Conservation (phyloP, 2,113 vertebrate genomes). For the Ranitomeya variabilis region DNA sequence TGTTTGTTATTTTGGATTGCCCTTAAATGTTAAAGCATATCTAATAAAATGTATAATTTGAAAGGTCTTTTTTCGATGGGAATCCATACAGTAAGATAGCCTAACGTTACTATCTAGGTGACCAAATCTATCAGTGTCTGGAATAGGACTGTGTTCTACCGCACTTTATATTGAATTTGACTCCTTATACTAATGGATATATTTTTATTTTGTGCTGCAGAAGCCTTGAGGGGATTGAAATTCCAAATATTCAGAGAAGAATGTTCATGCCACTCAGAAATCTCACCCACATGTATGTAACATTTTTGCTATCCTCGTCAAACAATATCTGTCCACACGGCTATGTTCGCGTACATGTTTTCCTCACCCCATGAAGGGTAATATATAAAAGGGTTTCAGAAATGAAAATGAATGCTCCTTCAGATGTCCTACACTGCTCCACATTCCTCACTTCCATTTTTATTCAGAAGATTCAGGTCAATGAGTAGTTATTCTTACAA, state of each 20-base stretch:
- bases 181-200: neutral
- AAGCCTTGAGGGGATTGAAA: constrained; percentile 93
- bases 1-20: too few species aligned
- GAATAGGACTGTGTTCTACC: neutral
- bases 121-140: neutral
- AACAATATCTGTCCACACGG: neutral
- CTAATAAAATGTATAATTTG: too few species aligned
- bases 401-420: neutral
- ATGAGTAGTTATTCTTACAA: too few species aligned
- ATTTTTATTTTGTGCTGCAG: constrained; percentile 66
- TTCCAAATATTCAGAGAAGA: constrained; percentile 87
- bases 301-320: neutral
- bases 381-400: neutral
- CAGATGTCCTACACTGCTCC: neutral
- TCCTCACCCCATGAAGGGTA: neutral
- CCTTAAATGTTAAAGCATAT: too few species aligned
- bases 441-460: neutral
- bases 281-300: constrained; percentile 93
- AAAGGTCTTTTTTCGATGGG: too few species aligned
- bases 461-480: neutral
- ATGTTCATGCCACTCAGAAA: constrained; percentile 90
- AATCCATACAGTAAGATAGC: neutral
- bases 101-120: neutral
- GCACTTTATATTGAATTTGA: neutral
- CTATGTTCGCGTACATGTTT: neutral